Evolutionary conservation across 2,797 vertebrate genomes (phyloP), one percentile per base, ranked within the genome.

Genomic region (Schizothorax lantsangensis): DNA sequence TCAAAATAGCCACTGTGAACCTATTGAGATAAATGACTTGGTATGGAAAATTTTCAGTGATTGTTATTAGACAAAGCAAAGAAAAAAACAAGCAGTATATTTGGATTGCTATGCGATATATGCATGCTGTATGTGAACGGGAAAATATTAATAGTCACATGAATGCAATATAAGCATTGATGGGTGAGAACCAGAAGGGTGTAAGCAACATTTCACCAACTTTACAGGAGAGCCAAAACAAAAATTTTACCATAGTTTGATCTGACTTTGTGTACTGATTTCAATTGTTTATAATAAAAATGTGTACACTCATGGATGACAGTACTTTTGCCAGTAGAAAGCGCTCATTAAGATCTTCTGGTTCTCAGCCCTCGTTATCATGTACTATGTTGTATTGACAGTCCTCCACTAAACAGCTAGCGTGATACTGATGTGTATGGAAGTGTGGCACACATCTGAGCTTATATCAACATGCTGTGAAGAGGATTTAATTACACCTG

Each of bases 401-500:
- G 23, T 82, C 17, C 8, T 72, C 23, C 33, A 10, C 2, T 45
- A 45, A 45, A 45, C 47, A 30, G 38, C 36, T 19, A 33, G 19
- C 0, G n/a, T 1, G 23, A 3, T 59, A 33, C 36, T 5, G 2
- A n/a, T 40, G 47, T 38, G 14, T 59, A 43, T 57, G 36, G 3
- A 74, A 59, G 15, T 30, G 49, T 10, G 33, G 54, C 54, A 62
- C 36, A 26, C 12, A 6, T 47, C 79, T 33, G 43, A 66, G 43
- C 43, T 47, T 30, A 81, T 11, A 81, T 64, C 40, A 47, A 23
- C 59, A 66, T 49, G 26, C 26, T 1, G 26, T 30, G 15, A 64
- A 79, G 38, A 64, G 40, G 59, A 66, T 80, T 66, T 79, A 43
- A 66, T 80, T 47, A 45, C 59, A 66, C 23, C 36, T 9, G 8